Conservation (phyloP, 2,888 invertebrate genomes). For the Criorhina ranunculi region DNA sequence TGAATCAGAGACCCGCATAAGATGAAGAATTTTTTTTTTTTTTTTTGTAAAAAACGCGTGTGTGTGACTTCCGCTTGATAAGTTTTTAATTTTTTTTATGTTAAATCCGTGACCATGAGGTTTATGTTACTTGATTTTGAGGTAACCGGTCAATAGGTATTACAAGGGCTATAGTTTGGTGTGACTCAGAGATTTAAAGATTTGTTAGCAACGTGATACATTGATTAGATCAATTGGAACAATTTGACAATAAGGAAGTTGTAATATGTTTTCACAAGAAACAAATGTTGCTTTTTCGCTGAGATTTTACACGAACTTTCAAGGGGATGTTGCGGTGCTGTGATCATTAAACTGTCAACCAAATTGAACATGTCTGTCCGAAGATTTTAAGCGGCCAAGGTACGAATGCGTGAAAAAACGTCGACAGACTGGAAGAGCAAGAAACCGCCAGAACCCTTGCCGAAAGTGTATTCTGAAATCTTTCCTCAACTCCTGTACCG, state of each 20-base stretch:
- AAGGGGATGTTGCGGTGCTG: too few relatives aligned
- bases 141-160: neutral
- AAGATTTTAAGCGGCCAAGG: too few relatives aligned
- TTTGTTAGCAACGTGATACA: neutral
- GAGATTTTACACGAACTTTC: too few relatives aligned
- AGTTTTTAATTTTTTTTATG: slow-evolving; percentile 25
- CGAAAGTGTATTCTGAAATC: too few relatives aligned
- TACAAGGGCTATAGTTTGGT: neutral
- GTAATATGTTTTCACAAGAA: neutral
- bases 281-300: too few relatives aligned
- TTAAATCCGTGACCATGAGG: slow-evolving; percentile 6
- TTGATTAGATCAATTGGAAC: neutral
- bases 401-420: too few relatives aligned
- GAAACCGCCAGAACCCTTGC: too few relatives aligned
- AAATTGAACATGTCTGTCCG: too few relatives aligned
- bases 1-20: slow-evolving; percentile 36
- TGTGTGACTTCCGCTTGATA: slow-evolving; percentile 28
- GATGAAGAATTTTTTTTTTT: slow-evolving; percentile 17
- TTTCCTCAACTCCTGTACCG: too few relatives aligned
- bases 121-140: slow-evolving; percentile 5
- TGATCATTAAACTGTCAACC: too few relatives aligned
- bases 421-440: too few relatives aligned
- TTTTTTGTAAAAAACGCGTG: slow-evolving; percentile 8
- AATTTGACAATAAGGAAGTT: neutral
- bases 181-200: neutral